Base-by-base conservation (phyloP, 2,888 invertebrate species). In the Hypolimnas misippus region DNA sequence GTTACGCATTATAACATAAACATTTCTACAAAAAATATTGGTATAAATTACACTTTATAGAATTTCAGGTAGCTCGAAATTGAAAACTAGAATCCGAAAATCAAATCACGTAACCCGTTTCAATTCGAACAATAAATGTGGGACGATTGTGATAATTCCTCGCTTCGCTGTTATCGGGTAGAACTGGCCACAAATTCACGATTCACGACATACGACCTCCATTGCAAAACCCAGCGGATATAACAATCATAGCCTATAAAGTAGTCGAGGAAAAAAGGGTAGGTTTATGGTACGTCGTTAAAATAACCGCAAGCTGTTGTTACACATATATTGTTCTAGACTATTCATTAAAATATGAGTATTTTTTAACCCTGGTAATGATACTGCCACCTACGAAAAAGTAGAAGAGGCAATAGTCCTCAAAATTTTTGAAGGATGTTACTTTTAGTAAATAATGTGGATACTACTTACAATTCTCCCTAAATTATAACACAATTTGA, bases 241-340 rank as follows among this genome's bases (percentile, higher is more conserved):
- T 67, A 71, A 71, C 70, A 70, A 74, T 74, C 70, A 70, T 62
- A 57, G 70, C 55, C 67, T 73, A 74, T 77, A 74, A 75, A 76
- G 73, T 63, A 67, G 72, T 70, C 71, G 7, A 12, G 19, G 33
- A 57, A 65, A 65, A 67, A 63, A 2, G 29, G 7, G 0, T 5
- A 25, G 25, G 7, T 49, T 49, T n/a, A 14, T 8, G 14, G 21
- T 14, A 0, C 7, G 21, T 12, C 29, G 49, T 25, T 49, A 8
- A 29, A 49, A 29, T 55, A 55, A 55, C 51, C 61, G 54, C 12
- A 38, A 38, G n/a, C n/a, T n/a, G n/a, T n/a, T n/a, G n/a, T n/a
- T n/a, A n/a, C n/a, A n/a, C n/a, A n/a, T n/a, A n/a, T n/a, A n/a
- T n/a, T n/a, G n/a, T n/a, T n/a, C n/a, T n/a, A n/a, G n/a, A n/a